These are phyloP conservation scores for Trichogramma evanescens DNA, from an alignment of 2,888 invertebrate genomes.

Conservation along the genomic window DNA sequence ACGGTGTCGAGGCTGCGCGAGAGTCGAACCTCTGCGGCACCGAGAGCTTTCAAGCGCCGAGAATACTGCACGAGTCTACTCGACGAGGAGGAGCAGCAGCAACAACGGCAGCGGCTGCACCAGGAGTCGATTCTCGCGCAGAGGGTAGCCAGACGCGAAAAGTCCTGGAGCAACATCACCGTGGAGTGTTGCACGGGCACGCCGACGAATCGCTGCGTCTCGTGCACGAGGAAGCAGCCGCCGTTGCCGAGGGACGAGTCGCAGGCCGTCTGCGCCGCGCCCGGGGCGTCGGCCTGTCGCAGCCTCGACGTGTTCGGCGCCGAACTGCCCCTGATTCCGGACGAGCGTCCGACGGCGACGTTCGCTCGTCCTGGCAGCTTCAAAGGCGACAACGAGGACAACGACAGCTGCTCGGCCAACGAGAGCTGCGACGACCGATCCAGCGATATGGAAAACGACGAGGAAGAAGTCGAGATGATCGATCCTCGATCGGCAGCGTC, in stretches of 20 bases:
- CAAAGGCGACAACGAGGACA: neutral
- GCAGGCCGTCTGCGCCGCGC: conserved; percentile 3
- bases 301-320: conserved; percentile 6
- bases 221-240: neutral
- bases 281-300: conserved; percentile 2
- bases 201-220: conserved; percentile 15
- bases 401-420: conserved; percentile 3
- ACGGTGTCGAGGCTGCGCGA: conserved; percentile 48
- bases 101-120: neutral
- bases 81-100: conserved; percentile 21
- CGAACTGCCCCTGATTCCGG: neutral
- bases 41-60: conserved; percentile 9
- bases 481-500: conserved; percentile 54
- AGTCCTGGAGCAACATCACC: conserved; percentile 1
- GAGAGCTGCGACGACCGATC: neutral
- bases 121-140: too few relatives aligned
- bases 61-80: conserved; percentile 23
- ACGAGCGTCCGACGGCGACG: neutral
- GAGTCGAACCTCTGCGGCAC: conserved; percentile 28
- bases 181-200: conserved; percentile 16
- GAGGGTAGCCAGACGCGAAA: too few relatives aligned
- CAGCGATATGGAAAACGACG: neutral
- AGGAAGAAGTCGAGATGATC: conserved; percentile 37
- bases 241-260: neutral
- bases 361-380: neutral